A percentile compares a stretch with the other conserved stretches of the same genome.
Conservation (phyloP, 2,113 vertebrate genomes). For the Hippotragus niger region DNA sequence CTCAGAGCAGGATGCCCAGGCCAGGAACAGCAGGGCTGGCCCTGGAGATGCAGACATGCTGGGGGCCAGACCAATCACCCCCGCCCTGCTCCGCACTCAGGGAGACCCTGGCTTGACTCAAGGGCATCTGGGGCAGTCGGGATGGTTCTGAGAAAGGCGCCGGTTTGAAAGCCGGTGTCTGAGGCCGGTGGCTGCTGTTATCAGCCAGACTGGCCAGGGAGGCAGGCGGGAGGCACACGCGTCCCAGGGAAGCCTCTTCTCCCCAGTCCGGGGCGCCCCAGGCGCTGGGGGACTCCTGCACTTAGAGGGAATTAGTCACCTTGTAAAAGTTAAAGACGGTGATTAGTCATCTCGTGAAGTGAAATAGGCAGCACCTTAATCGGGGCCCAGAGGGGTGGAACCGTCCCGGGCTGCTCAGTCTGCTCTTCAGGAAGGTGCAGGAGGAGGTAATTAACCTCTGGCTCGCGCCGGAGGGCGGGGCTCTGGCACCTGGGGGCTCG, state of each 20-base stretch:
- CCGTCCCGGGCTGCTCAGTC: not conserved
- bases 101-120: not conserved
- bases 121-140: not conserved
- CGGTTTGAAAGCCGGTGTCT: not conserved
- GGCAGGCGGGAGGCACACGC: not conserved
- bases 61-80: not conserved
- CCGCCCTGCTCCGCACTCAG: accelerated
- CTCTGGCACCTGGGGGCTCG: accelerated
- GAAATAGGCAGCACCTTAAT: conserved; percentile 7
- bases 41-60: accelerated
- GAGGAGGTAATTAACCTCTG: not conserved
- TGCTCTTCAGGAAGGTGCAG: conserved; percentile 48
- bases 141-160: not conserved
- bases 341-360: conserved; percentile 53
- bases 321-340: conserved; percentile 43
- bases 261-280: not conserved
- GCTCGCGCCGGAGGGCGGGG: not conserved
- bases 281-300: not conserved
- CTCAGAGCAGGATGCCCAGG: not conserved
- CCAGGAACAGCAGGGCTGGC: not conserved
- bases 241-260: not conserved
- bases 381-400: conserved; percentile 9
- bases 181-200: not conserved
- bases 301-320: conserved; percentile 56
- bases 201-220: not conserved